Conservation (phyloP, 2,888 invertebrate genomes). For the Acanthacorydalis orientalis region DNA sequence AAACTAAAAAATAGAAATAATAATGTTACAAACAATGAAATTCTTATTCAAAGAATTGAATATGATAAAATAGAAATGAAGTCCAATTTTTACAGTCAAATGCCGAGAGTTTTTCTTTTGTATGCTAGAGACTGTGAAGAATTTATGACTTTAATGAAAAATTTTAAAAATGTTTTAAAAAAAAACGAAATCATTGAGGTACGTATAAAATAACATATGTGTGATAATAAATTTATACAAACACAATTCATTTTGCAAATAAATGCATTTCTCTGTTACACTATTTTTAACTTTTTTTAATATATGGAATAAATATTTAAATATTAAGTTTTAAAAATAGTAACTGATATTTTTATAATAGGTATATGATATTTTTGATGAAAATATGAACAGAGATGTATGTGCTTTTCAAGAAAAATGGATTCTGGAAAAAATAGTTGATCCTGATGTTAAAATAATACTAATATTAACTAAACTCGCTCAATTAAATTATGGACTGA, state of each 20-base stretch:
- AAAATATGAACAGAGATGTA: not conserved
- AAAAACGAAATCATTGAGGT: not conserved
- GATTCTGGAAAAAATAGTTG: not conserved
- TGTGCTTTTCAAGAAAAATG: not conserved
- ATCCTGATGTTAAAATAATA: not conserved
- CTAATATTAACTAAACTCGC: not conserved
- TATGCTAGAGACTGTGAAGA: conserved; percentile 1
- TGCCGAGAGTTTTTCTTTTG: not conserved
- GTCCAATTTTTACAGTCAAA: not conserved
- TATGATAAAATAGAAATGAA: too few relatives aligned
- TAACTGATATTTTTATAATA: not conserved
- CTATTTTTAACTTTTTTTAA: too few relatives aligned
- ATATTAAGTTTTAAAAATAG: not conserved
- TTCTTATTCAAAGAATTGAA: too few relatives aligned
- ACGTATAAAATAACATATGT: too few relatives aligned
- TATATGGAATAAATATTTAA: too few relatives aligned
- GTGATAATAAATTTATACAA: too few relatives aligned
- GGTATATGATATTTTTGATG: not conserved
- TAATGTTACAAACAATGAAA: too few relatives aligned
- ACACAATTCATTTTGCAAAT: too few relatives aligned
- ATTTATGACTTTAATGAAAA: not conserved
- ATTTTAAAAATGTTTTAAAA: not conserved
- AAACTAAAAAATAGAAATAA: too few relatives aligned
- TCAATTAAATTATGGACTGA: not conserved
- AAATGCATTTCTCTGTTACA: too few relatives aligned